Evolutionary conservation across 2,113 vertebrate species (phyloP), one percentile per base, ranked within the genome.

Genomic region (Sprattus sprattus): DNA sequence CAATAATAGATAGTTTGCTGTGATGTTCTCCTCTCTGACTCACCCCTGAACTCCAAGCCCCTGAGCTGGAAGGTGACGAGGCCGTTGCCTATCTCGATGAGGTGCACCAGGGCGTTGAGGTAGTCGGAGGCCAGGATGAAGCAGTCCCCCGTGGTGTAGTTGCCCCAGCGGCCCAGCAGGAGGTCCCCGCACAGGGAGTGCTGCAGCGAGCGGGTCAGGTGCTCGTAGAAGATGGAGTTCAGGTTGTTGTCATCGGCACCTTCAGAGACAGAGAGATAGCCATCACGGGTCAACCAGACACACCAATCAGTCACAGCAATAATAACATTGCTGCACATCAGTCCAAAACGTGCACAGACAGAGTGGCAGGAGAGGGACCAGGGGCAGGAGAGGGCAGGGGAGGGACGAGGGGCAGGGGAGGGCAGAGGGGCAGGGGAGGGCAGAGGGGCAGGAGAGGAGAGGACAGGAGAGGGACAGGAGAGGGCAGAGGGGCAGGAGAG

Each of bases 141-240:
- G 91, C 97, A 98, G 93, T 98, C 97, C 0, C 97, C 97, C 0
- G 96, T 96, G 91, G 93, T 94, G 75, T 96, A 97, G 92, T 96
- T 97, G 80, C 97, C 97, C 97, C 97, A 98, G 90, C 97, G 97
- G 18, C 97, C 97, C 32, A 98, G 94, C 83, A 95, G 92, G 90
- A 98, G 94, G 91, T 98, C 97, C 64, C 97, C 97, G 57, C 97
- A 97, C 85, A 98, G 94, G 9, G 96, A 97, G 93, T 97, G 97
- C 94, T 97, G 97, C 91, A 98, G 94, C 0, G 97, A 97, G 88
- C 97, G 97, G 0, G 97, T 97, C 91, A 98, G 88, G 92, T 98
- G 97, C 92, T 98, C 97, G 0, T 97, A 97, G 93, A 98, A 98
- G 88, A 97, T 98, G 0, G 97, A 98, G 92, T 97, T 98, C 87